These are phyloP conservation scores for Sycophila sp. DNA, from an alignment of 1,140 invertebrate genomes.

Conservation along the genomic window DNA sequence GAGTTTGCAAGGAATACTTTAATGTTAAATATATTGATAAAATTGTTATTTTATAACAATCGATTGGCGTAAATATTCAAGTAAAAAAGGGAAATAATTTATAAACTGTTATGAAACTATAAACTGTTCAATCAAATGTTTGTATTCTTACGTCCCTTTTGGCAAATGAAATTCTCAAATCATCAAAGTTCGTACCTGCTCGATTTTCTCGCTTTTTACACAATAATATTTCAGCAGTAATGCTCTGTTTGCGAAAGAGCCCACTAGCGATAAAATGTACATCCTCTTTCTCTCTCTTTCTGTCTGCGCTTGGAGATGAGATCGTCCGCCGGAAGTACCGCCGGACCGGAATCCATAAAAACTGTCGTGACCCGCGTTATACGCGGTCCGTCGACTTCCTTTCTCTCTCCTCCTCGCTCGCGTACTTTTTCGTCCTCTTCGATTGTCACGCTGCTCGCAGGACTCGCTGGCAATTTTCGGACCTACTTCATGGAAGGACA, in stretches of 20 bases:
- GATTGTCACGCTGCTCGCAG: neutral
- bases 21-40: too few species aligned
- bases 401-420: neutral
- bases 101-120: too few species aligned
- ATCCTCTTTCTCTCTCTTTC: neutral
- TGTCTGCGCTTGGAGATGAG: constrained; percentile 41
- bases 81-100: too few species aligned
- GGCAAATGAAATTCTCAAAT: too few species aligned
- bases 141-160: too few species aligned
- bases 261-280: neutral
- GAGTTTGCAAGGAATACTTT: too few species aligned
- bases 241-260: constrained; percentile 30
- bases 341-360: constrained; percentile 54
- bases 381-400: constrained; percentile 20
- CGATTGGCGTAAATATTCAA: too few species aligned
- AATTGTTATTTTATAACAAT: too few species aligned
- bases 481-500: constrained; percentile 5
- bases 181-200: too few species aligned
- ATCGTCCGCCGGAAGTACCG: constrained; percentile 51
- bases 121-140: too few species aligned
- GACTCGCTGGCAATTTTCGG: constrained; percentile 20
- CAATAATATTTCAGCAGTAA: constrained; percentile 27
- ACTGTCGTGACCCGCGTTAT: constrained; percentile 38
- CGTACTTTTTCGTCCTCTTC: neutral
- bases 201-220: neutral